Evolutionary conservation across 2,113 vertebrate species (phyloP).

Genomic region (Rallus limicola): DNA sequence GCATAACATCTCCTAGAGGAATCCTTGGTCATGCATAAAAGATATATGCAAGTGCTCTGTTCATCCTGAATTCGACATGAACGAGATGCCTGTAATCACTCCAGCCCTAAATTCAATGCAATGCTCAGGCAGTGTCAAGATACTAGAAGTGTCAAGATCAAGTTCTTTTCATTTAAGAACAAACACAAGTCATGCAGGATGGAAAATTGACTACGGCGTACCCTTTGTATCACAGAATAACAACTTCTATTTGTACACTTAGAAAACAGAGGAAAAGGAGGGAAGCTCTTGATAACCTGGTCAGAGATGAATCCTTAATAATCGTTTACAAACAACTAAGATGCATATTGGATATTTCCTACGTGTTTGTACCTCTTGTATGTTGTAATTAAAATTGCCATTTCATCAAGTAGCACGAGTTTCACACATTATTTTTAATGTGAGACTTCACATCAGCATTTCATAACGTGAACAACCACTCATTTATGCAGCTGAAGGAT

Average conservation of each 20-base stretch:
- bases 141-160: neutral
- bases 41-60: neutral
- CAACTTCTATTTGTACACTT: neutral
- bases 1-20: neutral
- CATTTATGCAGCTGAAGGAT: neutral
- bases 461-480: neutral
- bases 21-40: neutral
- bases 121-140: neutral
- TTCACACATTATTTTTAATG: neutral
- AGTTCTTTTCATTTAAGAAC: neutral
- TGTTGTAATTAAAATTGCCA: neutral
- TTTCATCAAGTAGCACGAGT: neutral
- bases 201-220: neutral
- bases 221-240: neutral
- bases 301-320: neutral
- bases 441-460: neutral
- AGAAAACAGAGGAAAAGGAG: neutral
- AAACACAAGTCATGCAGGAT: neutral
- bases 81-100: neutral
- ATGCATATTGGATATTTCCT: neutral
- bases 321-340: neutral
- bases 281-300: neutral
- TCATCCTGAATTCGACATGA: neutral
- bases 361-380: neutral
- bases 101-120: neutral